Evolutionary conservation across 2,113 vertebrate genomes (phyloP), one percentile per base, ranked within the genome.

Genomic region (Halichoeres trimaculatus): DNA sequence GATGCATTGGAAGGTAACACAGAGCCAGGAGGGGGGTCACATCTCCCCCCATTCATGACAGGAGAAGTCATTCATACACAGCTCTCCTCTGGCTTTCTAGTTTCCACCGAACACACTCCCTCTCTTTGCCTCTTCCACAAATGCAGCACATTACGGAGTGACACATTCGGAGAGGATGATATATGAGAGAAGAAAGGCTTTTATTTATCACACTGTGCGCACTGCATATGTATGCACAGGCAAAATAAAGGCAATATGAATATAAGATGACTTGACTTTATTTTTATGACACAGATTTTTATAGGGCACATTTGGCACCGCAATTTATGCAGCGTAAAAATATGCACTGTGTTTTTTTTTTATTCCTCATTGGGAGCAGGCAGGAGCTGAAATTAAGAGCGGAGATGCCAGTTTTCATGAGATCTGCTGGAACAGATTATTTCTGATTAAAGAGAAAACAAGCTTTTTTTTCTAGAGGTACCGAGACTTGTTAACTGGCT

Each of bases 31-130:
- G 50, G 70, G 38, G 70, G 80, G 57, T 78, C 72, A 78, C 24
- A 30, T 81, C 47, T 63, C 50, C 23, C 30, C 36, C 43, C 64
- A 48, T 43, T 62, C 59, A 41, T 69, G 76, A 77, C 80, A 80
- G 69, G 66, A 70, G 70, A 68, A 85, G 51, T 78, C 62, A 75
- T 71, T 76, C 73, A 80, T 7, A 66, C 68, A 56, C 10, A 62
- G 19, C 26, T 64, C 26, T 64, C 51, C 56, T 41, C 47, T 53
- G 68, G 52, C 78, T 80, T 74, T 51, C 38, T 61, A 47, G 50
- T 74, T 81, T 62, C 16, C 23, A 70, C 41, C 3, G 4, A 1
- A 4, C 5, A 43, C 41, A 43, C 26, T 53, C 8, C 54, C 22
- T 17, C 14, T 20, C 45, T 19, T 2, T 48, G 8, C 19, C 9